Base-by-base conservation (phyloP, 2,888 invertebrate species). In the Dolichomitus sp. region DNA sequence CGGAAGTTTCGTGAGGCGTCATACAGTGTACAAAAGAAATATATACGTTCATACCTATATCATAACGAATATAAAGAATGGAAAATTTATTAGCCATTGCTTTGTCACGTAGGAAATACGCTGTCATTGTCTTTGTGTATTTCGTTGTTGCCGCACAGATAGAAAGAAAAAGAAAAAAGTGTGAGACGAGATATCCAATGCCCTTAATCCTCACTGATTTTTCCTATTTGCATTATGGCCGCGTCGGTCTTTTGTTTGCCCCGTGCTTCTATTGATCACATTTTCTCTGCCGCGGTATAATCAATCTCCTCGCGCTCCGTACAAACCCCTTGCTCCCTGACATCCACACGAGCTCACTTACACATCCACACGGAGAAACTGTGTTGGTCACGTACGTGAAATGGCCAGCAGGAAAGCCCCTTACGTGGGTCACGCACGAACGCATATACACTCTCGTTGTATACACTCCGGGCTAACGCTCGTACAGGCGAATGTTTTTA, bases 221-320 rank as follows among this genome's bases (percentile, higher is more conserved):
- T 93, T 92, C 91, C 90, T 90, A 92, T 91, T 92, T 91, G 91
- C 92, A 91, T 92, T 88, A 88, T 90, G 89, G 84, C 76, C 85
- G 85, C 89, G 89, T 89, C 89, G 88, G 87, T 89, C 90, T 91
- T 93, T 93, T 93, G 93, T 93, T 93, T 92, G 92, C 88, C 88
- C 88, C 89, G 90, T 91, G 73, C 80, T 78, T 85, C 80, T 93
- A 93, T 93, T 93, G 93, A 93, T 93, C 93, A 93, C 92, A 93
- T 93, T 93, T 93, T 93, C 93, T 91, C 92, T 68, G 77, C 90
- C 90, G 91, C 87, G 91, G 91, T 91, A 92, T 93, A 93, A 93
- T 93, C 93, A 93, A 93, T 93, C 93, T 93, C 93, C 91, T 86
- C 77, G 73, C 82, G 83, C 92, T 89, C 91, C 79, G 80, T 81